Percentiles rank a stretch among this genome's conserved stretches.
Conservation (phyloP, 2,888 invertebrate species). For the Blera fallax region DNA sequence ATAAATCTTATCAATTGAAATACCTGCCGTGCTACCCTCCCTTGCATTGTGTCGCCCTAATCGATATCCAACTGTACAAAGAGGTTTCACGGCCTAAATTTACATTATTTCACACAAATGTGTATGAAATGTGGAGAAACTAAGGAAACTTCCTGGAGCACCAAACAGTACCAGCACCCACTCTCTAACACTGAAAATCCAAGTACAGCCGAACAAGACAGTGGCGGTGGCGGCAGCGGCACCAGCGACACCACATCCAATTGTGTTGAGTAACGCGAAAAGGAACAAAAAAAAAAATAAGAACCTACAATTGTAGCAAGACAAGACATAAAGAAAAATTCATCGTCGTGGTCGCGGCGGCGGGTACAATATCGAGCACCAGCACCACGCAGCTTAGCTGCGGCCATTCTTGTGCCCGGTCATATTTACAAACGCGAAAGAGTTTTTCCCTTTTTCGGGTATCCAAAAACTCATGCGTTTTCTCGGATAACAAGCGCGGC, state of each 20-base stretch:
- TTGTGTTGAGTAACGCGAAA: slow-evolving; percentile 39
- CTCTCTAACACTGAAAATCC: slow-evolving; percentile 22
- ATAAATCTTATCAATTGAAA: slow-evolving; percentile 65
- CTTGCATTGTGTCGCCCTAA: slow-evolving; percentile 44
- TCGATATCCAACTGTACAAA: slow-evolving; percentile 55
- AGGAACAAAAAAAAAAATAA: slow-evolving; percentile 20
- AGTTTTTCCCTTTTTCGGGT: slow-evolving; percentile 7
- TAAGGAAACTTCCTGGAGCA: slow-evolving; percentile 21
- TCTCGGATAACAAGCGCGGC: slow-evolving; percentile 16
- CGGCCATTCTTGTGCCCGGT: slow-evolving; percentile 38
- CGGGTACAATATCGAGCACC: slow-evolving; percentile 7
- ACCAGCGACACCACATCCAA: neutral
- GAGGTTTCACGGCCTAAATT: slow-evolving; percentile 12
- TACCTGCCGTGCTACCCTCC: slow-evolving; percentile 54
- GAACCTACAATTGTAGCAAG: slow-evolving; percentile 33
- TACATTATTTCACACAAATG: neutral
- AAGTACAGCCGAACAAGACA: slow-evolving; percentile 48
- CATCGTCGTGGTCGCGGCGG: slow-evolving; percentile 46
- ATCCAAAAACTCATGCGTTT: slow-evolving; percentile 12
- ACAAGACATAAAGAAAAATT: slow-evolving; percentile 52
- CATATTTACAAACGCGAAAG: slow-evolving; percentile 56
- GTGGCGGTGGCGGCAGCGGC: neutral
- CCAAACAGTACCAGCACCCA: slow-evolving; percentile 30
- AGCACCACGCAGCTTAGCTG: slow-evolving; percentile 51
- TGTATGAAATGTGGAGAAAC: neutral